phyloP scores from a whole-genome alignment of 2,113 vertebrate species.

The Gymnocephalus cernua region DNA sequence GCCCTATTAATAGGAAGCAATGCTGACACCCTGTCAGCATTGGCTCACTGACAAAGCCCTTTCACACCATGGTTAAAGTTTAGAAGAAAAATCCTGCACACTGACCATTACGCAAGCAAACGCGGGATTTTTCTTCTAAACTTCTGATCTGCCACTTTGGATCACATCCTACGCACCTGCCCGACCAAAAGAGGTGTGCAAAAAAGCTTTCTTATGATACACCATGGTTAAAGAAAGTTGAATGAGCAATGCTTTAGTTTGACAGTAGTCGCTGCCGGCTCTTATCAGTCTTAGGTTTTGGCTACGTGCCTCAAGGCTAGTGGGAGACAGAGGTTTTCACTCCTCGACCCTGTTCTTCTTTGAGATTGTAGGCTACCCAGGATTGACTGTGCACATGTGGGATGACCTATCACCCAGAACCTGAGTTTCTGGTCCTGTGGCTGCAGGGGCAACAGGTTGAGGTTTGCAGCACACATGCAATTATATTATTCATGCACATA shows the following conservation, averaged over 20 bases:
- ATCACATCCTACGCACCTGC: no score
- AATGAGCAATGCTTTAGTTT: constrained; percentile 33
- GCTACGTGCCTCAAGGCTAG: constrained; percentile 20
- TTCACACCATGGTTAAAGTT: constrained; percentile 21
- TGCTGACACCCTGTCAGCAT: not conserved
- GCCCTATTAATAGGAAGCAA: constrained; percentile 18
- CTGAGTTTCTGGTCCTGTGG: constrained; percentile 5
- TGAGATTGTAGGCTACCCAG: constrained; percentile 11
- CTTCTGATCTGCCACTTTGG: no score
- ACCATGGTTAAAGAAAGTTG: constrained; percentile 7
- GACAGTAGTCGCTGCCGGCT: constrained; percentile 23
- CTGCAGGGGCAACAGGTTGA: constrained; percentile 17
- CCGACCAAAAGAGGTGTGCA: no score
- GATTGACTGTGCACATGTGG: constrained; percentile 22
- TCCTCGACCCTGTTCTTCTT: constrained; percentile 25
- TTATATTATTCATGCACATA: constrained; percentile 38
- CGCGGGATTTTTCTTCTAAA: no score
- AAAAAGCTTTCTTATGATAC: no score
- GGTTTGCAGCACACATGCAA: constrained; percentile 31
- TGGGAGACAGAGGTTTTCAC: constrained; percentile 25
- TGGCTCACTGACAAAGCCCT: constrained; percentile 23
- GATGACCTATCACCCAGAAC: constrained; percentile 30
- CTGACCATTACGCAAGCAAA: no score
- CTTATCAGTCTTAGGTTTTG: constrained; percentile 47
- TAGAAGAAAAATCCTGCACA: no score